Percentiles rank a stretch among this genome's conserved stretches.
These are phyloP conservation scores for Gulo gulo DNA, from an alignment of 2,113 vertebrate species.

Conservation along the genomic window DNA sequence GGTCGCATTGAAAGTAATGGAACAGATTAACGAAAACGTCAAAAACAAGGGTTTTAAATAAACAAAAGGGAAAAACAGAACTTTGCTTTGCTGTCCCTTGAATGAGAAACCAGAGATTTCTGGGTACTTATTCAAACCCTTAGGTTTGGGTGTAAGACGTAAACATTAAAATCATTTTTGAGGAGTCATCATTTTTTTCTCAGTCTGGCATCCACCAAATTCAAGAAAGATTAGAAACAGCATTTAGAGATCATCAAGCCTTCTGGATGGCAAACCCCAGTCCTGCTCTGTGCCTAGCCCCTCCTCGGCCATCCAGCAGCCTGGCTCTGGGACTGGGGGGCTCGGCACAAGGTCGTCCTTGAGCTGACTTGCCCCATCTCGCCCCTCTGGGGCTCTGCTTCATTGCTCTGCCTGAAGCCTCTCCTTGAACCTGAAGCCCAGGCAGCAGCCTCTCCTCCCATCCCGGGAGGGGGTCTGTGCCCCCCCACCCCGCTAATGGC, in stretches of 20 bases:
- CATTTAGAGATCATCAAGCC: background rate
- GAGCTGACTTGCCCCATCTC: background rate
- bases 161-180: background rate
- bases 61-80: background rate
- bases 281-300: rapidly evolving
- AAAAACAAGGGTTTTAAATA: background rate
- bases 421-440: background rate
- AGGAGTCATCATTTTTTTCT: background rate
- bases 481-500: background rate
- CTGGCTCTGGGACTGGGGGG: background rate
- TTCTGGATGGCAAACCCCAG: background rate
- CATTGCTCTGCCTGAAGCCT: background rate
- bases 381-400: background rate
- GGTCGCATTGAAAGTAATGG: background rate
- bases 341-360: background rate
- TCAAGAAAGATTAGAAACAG: background rate
- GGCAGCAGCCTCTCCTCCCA: background rate
- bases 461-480: rapidly evolving
- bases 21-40: background rate
- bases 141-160: background rate
- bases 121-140: background rate
- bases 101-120: background rate
- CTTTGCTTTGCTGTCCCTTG: background rate
- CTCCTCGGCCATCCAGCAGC: too few relatives aligned
- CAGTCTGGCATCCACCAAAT: background rate